These are phyloP conservation scores for Disparrhopalites patrizii DNA, from an alignment of 2,888 invertebrate species.

Conservation along the genomic window DNA sequence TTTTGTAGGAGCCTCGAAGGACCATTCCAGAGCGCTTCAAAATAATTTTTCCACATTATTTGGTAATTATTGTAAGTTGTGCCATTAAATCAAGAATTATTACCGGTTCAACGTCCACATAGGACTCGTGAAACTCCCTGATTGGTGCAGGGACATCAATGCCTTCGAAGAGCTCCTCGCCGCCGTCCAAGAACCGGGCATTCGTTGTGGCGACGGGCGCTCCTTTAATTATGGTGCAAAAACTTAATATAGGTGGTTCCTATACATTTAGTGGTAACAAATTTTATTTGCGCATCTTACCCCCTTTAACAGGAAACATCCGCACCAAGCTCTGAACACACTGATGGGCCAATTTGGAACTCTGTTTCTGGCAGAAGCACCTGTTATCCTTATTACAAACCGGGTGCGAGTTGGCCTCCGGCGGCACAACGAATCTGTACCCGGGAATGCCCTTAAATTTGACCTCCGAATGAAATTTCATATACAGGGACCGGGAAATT, in stretches of 20 bases:
- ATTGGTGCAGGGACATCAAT: slow-evolving; percentile 19
- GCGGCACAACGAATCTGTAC: slow-evolving; percentile 31
- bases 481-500: slow-evolving; percentile 49
- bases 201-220: slow-evolving; percentile 27
- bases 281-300: too few relatives aligned
- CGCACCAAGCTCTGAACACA: slow-evolving; percentile 7
- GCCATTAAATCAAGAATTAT: too few relatives aligned
- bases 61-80: too few relatives aligned
- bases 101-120: slow-evolving; percentile 39
- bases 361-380: slow-evolving; percentile 29
- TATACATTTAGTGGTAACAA: too few relatives aligned
- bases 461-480: slow-evolving; percentile 26
- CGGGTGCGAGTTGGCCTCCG: slow-evolving; percentile 29
- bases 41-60: too few relatives aligned
- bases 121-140: slow-evolving; percentile 26
- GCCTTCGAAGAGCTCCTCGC: slow-evolving; percentile 7
- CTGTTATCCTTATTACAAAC: slow-evolving; percentile 25
- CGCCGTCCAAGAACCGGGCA: slow-evolving; percentile 30
- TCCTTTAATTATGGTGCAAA: slow-evolving; percentile 17
- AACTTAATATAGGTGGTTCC: too few relatives aligned
- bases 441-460: slow-evolving; percentile 39
- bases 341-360: not conserved
- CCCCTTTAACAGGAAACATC: slow-evolving; percentile 21
- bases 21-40: slow-evolving; percentile 29
- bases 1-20: slow-evolving; percentile 28